phyloP scores from a whole-genome alignment of 2,797 vertebrate genomes.

The Xerus rutilus region DNA sequence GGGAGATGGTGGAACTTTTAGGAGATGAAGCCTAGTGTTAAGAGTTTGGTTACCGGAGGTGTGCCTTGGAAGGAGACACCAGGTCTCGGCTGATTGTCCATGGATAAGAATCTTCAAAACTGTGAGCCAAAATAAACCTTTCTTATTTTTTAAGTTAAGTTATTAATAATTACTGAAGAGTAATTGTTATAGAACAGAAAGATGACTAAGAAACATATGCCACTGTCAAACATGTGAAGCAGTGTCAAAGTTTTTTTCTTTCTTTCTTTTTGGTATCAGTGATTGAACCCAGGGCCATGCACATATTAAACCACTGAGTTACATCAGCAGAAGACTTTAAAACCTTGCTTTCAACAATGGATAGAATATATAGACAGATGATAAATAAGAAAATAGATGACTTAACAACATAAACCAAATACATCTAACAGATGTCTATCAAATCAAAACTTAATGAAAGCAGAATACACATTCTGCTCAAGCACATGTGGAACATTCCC shows the following conservation, averaged over 20 bases:
- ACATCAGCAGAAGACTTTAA: conserved; percentile 29
- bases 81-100: background rate
- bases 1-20: background rate
- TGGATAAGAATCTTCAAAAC: background rate
- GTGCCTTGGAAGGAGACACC: background rate
- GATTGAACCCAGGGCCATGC: background rate
- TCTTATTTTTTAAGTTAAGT: background rate
- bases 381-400: conserved; percentile 29
- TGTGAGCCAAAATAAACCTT: background rate
- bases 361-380: background rate
- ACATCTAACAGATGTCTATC: background rate
- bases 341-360: background rate
- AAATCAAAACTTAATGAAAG: background rate
- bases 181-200: background rate
- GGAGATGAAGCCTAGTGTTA: too few species aligned
- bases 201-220: background rate
- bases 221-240: background rate
- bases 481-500: background rate
- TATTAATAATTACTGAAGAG: too few species aligned
- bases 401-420: conserved; percentile 32
- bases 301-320: background rate
- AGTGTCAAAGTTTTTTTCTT: background rate
- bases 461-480: background rate
- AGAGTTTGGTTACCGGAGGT: background rate
- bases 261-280: background rate